A percentile compares a stretch with the other conserved stretches of the same genome.
Evolutionary conservation across 64 coral and sea anemone genomes (phyloP).

Genomic region (Porites australiensis): DNA sequence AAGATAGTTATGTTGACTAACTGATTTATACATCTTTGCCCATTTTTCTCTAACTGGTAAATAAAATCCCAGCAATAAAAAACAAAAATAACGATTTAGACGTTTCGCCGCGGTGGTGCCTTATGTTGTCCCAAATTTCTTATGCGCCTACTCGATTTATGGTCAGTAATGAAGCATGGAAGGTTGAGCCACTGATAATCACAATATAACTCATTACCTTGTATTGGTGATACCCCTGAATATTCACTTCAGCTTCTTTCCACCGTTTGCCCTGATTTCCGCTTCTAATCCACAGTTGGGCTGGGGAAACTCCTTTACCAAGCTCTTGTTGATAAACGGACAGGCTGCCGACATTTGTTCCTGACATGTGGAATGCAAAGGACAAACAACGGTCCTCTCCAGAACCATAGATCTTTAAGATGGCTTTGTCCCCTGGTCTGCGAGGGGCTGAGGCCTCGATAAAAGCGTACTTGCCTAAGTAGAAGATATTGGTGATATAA

Average conservation of each 20-base stretch:
- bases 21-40: too few relatives aligned
- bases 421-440: slow-evolving; percentile 48
- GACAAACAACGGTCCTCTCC: slow-evolving; percentile 23
- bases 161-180: too few relatives aligned
- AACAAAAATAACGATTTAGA: too few relatives aligned
- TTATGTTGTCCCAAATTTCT: too few relatives aligned
- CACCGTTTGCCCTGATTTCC: slow-evolving; percentile 27
- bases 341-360: slow-evolving; percentile 35
- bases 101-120: too few relatives aligned
- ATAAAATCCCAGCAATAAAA: too few relatives aligned
- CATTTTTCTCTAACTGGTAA: too few relatives aligned
- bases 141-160: too few relatives aligned
- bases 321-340: slow-evolving; percentile 51
- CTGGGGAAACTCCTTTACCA: slow-evolving; percentile 24
- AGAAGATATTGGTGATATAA: background rate
- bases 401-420: slow-evolving; percentile 51
- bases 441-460: slow-evolving; percentile 54
- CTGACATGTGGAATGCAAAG: slow-evolving; percentile 60
- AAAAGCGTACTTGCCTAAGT: slow-evolving; percentile 35
- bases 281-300: slow-evolving; percentile 13
- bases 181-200: too few relatives aligned
- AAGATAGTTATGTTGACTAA: too few relatives aligned
- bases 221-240: slow-evolving; percentile 45
- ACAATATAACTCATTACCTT: background rate
- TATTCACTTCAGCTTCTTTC: background rate